Conservation (phyloP, 2,113 vertebrate genomes). For the Dipodomys merriami region DNA sequence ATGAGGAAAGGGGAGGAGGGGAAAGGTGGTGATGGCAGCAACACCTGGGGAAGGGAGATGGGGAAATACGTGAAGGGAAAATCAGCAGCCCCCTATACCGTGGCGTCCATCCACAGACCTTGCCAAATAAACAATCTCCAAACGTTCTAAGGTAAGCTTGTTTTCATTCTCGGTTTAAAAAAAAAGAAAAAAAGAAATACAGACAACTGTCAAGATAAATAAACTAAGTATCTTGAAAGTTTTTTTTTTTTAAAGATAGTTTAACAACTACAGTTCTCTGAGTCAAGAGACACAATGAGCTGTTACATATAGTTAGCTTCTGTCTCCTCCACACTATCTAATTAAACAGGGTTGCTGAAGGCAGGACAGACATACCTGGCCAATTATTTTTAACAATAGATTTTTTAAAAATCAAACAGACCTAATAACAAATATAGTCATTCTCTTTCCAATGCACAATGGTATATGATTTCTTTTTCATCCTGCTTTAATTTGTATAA, state of each 20-base stretch:
- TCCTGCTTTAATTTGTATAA: neutral
- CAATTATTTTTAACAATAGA: neutral
- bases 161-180: neutral
- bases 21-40: conserved; percentile 82
- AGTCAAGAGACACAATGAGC: neutral
- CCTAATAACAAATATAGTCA: neutral
- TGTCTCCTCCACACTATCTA: neutral
- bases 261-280: neutral
- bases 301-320: neutral
- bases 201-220: neutral
- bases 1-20: conserved; percentile 82
- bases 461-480: neutral
- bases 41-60: conserved; percentile 84
- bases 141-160: neutral
- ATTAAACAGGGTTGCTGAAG: neutral
- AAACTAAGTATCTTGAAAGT: neutral
- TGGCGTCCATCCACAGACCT: conserved; percentile 72
- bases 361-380: neutral
- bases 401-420: conserved; percentile 11
- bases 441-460: neutral
- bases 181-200: neutral
- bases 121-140: conserved; percentile 50
- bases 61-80: conserved; percentile 80
- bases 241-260: neutral
- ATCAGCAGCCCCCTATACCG: conserved; percentile 72